Evolutionary conservation across 2,888 invertebrate species (phyloP), one percentile per base, ranked within the genome.

Genomic region (Dicyrtomina minuta): DNA sequence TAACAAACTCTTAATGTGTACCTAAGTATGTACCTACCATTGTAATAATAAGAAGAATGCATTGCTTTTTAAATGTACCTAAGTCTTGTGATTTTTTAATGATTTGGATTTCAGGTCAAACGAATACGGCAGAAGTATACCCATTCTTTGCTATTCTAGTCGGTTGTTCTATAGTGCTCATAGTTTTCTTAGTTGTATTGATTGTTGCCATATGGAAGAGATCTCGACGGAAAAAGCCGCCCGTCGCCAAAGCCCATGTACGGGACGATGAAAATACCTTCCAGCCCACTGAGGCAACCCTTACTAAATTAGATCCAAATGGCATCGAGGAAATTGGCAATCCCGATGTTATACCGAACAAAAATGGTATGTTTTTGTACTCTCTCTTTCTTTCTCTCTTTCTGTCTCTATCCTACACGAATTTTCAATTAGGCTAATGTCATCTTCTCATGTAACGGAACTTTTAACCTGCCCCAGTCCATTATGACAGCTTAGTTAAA

Each of bases 311-410:
- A 61, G 77, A 77, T 64, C 75, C 74, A 66, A 73, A 65, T 65
- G 71, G 75, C 56, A 67, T 75, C 15, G 77, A 78, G 59, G 76
- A 78, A 46, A 75, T 76, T 68, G 76, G 75, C 49, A 92, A 92
- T 84, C 92, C 92, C 58, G 92, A 92, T 83, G 91, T 92, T 79
- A 92, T 92, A 83, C 90, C 92, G 76, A 91, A 90, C 85, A 89
- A 92, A 83, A 91, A 92, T 83, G 92, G 92, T 92, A 80, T 86
- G 88, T 82, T 17, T 64, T 13, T 59, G 8, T 27, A 41, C 43
- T 41, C 10, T 17, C 13, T 46, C 13, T 46, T 17, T 46, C 13
- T 46, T 17, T 46, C 12, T 6, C 46, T 46, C 13, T 46, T 46
- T 46, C 46, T 46, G n/a, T 46, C 5, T 12, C 8, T 41, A 41